Conservation (phyloP, 2,888 invertebrate genomes). For the Copidosoma aretas region DNA sequence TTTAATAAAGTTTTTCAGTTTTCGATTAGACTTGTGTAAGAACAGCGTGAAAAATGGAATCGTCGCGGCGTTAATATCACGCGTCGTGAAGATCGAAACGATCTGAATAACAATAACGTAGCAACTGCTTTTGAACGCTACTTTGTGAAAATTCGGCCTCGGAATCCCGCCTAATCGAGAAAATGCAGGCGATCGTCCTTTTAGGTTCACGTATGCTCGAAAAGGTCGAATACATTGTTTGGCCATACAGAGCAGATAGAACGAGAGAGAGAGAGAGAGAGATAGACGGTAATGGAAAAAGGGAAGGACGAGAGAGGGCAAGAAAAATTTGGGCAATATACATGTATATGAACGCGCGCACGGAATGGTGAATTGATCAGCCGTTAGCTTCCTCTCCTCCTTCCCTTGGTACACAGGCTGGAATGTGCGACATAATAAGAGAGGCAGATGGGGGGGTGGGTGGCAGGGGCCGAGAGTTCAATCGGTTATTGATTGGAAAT, state of each 20-base stretch:
- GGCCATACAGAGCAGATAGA: too few species aligned
- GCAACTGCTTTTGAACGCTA: too few species aligned
- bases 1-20: slow-evolving; percentile 8
- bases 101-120: too few species aligned
- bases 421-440: slow-evolving; percentile 34
- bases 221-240: slow-evolving; percentile 10
- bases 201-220: slow-evolving; percentile 22
- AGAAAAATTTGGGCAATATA: slow-evolving; percentile 1
- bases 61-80: too few species aligned
- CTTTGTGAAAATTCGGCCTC: not conserved
- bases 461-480: slow-evolving; percentile 55
- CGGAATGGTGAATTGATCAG: slow-evolving; percentile 34
- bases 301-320: slow-evolving; percentile 1
- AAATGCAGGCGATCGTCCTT: slow-evolving; percentile 14
- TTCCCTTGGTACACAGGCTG: not conserved
- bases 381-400: slow-evolving; percentile 31
- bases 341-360: not conserved
- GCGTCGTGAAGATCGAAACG: too few species aligned
- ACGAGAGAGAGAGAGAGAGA: too few species aligned
- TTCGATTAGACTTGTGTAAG: not conserved
- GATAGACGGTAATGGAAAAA: not conserved
- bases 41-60: too few species aligned
- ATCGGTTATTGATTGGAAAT: slow-evolving; percentile 62
- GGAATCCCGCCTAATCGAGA: slow-evolving; percentile 3
- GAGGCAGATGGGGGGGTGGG: slow-evolving; percentile 45